Base-by-base conservation (phyloP, 1,140 invertebrate genomes). In the Drosophila seguyi region DNA sequence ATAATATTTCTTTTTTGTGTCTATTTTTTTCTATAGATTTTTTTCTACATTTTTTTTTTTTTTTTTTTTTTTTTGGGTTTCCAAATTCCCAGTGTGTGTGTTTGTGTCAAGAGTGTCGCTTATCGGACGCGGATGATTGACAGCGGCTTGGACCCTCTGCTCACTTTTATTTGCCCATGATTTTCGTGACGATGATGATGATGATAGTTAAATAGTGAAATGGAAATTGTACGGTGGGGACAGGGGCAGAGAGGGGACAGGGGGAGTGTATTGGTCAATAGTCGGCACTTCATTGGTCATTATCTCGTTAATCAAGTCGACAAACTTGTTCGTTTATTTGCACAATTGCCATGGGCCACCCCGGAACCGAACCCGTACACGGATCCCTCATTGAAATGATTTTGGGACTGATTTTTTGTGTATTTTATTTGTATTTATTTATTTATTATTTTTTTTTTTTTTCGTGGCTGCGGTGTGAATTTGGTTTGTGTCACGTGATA, bases 401-500 rank as follows among this genome's bases (percentile, higher is more conserved):
- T 55, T 55, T 55, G 52, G 52, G 52, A 38, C 52, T 55, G 52
- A 38, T 38, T 55, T 55, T n/a, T 55, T 38, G 14, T 36, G 48
- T 50, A n/a, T 50, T 31, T 31, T 31, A 29, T 50, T 31, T 50
- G 47, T 50, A 56, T 52, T 20, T 59, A 52, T 58, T 31, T 41
- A 39, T 34, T 20, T 16, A n/a, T 20, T 34, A 11, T 5, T 16
- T 31, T 18, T 27, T 41, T 42, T 61, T 29, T 42, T 50, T 44
- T 38, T 41, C 56, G 39, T 38, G 50, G 48, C 48, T 76, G 48
- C 29, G 73, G 73, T 76, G 61, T 76, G 74, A 76, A 55, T 76
- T 77, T 77, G 75, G 77, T 78, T 78, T 78, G 75, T 78, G 75
- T 78, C 75, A 78, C 75, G 75, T 78, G 75, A 78, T 78, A 71